A percentile compares a stretch with the other conserved stretches of the same genome.
Evolutionary conservation across 2,113 vertebrate genomes (phyloP).

Genomic region (Chlamydotis undulata): DNA sequence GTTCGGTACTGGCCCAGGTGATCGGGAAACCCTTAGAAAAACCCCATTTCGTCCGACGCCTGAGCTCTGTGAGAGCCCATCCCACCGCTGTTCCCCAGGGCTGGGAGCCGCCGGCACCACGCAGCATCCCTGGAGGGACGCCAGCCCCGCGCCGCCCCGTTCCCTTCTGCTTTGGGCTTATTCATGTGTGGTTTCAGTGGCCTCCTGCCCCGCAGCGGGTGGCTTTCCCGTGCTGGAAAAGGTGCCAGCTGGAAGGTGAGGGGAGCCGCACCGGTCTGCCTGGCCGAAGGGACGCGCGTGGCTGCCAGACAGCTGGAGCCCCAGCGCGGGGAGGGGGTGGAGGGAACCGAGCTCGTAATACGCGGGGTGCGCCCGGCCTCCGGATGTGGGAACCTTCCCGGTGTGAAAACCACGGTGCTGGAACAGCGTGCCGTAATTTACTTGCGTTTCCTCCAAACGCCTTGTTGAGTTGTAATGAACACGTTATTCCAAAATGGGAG

Average conservation of each 20-base stretch:
- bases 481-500: background rate
- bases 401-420: background rate
- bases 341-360: background rate
- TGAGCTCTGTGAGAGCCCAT: accelerated
- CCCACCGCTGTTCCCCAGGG: accelerated
- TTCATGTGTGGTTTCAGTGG: background rate
- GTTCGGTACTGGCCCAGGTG: background rate
- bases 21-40: background rate
- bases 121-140: background rate
- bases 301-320: background rate
- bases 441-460: background rate
- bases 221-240: background rate
- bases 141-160: accelerated
- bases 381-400: background rate
- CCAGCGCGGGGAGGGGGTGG: background rate
- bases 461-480: background rate
- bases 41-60: background rate
- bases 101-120: accelerated
- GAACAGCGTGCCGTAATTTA: background rate
- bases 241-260: background rate
- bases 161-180: background rate
- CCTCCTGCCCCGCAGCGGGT: background rate
- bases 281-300: background rate
- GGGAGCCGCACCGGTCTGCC: background rate
- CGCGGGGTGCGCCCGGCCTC: background rate